Conservation (phyloP, 1,140 invertebrate species). For the Trissolcus basalis region DNA sequence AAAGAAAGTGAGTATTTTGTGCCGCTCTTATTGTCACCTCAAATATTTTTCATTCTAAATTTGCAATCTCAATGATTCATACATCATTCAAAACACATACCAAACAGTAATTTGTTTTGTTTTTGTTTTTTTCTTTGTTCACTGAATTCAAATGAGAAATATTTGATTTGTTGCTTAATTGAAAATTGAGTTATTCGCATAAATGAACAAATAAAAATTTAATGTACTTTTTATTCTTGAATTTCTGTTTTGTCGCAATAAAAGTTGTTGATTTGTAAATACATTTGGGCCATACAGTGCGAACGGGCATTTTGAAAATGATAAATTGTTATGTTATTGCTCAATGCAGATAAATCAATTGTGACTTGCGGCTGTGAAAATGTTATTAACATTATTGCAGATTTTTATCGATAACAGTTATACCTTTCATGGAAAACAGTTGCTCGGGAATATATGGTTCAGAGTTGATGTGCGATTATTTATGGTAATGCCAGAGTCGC, state of each 20-base stretch:
- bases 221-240: too few species aligned
- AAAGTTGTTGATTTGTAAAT: too few species aligned
- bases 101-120: too few species aligned
- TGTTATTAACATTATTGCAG: slow-evolving; percentile 2
- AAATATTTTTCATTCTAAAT: slow-evolving; percentile 4
- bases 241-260: too few species aligned
- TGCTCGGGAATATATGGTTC: slow-evolving; percentile 5
- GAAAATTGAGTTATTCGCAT: too few species aligned
- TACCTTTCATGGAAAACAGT: slow-evolving; percentile 27
- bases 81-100: too few species aligned
- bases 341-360: slow-evolving; percentile 11
- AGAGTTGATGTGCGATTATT: slow-evolving; percentile 1
- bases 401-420: slow-evolving; percentile 19
- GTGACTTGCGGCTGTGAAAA: slow-evolving; percentile 8
- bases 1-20: slow-evolving; percentile 82
- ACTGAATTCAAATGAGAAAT: too few species aligned
- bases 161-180: too few species aligned
- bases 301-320: not conserved
- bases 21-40: slow-evolving; percentile 28
- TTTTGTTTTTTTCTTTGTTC: too few species aligned
- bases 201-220: too few species aligned
- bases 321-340: slow-evolving; percentile 10
- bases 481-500: slow-evolving; percentile 8
- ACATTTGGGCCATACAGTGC: too few species aligned
- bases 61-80: not conserved